Conservation (phyloP, 2,113 vertebrate genomes). For the Ammodytes dubius region DNA sequence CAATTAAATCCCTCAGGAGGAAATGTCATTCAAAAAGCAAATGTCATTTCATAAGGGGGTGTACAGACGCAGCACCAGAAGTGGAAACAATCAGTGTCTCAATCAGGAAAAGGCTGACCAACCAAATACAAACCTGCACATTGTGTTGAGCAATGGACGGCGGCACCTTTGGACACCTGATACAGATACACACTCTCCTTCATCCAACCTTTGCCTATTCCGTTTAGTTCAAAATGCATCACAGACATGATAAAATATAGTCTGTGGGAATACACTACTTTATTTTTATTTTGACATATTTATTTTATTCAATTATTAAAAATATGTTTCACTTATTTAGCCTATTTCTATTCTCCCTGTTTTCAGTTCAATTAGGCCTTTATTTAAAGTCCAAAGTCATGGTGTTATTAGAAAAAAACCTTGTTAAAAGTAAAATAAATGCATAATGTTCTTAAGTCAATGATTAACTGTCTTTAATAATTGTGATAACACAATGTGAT, state of each 20-base stretch:
- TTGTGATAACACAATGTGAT: too few relatives aligned
- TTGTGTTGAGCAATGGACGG: slow-evolving; percentile 17
- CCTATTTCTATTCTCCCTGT: too few relatives aligned
- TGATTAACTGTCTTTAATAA: too few relatives aligned
- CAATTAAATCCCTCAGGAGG: slow-evolving; percentile 51
- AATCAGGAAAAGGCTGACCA: slow-evolving; percentile 48
- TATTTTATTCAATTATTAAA: too few relatives aligned
- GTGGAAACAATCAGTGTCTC: slow-evolving; percentile 47
- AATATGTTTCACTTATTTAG: too few relatives aligned
- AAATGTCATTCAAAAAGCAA: slow-evolving; percentile 65
- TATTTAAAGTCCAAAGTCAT: too few relatives aligned
- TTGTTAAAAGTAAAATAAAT: too few relatives aligned
- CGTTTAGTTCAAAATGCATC: slow-evolving; percentile 25
- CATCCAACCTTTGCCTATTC: slow-evolving; percentile 26
- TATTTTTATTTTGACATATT: neutral
- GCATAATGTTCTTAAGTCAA: too few relatives aligned
- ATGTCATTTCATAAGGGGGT: slow-evolving; percentile 54
- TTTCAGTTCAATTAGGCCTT: too few relatives aligned
- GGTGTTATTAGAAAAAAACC: too few relatives aligned
- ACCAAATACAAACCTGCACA: slow-evolving; percentile 29
- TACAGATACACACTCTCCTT: slow-evolving; percentile 10
- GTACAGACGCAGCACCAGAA: slow-evolving; percentile 45
- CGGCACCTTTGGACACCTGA: slow-evolving; percentile 28
- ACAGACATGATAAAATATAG: slow-evolving; percentile 11
- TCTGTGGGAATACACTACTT: neutral